A percentile compares a stretch with the other conserved stretches of the same genome.
Conservation (phyloP, 2,888 invertebrate genomes). For the Melieria crassipennis region DNA sequence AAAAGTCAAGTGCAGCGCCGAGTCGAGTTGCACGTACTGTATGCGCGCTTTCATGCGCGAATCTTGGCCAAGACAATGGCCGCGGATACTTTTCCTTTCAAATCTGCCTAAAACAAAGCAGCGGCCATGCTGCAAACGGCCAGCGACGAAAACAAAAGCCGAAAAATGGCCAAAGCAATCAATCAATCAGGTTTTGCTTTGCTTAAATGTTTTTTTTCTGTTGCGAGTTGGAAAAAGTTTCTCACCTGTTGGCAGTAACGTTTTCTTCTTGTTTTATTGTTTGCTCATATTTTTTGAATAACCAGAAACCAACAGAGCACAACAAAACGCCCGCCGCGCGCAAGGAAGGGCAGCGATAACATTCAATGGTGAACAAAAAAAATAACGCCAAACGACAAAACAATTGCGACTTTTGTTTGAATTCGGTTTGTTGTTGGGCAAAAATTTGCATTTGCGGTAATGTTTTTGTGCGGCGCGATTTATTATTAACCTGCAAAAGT, state of each 20-base stretch:
- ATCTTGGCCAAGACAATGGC: constrained; percentile 1
- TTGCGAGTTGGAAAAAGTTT: too few species aligned
- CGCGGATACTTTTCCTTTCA: constrained; percentile 14
- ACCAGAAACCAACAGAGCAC: background rate
- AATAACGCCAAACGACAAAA: background rate
- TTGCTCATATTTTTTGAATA: too few species aligned
- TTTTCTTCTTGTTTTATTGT: too few species aligned
- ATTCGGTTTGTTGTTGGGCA: background rate
- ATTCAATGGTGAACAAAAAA: background rate
- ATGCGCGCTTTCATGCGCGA: too few species aligned
- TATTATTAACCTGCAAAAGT: constrained; percentile 28
- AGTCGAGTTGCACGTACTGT: too few species aligned
- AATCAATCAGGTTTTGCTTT: constrained; percentile 26
- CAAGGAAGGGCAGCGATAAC: constrained; percentile 18
- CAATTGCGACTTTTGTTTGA: background rate
- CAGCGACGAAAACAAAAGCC: constrained; percentile 12
- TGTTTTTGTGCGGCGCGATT: constrained; percentile 17
- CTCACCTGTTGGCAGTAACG: too few species aligned
- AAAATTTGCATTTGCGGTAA: constrained; percentile 23
- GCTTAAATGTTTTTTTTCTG: too few species aligned
- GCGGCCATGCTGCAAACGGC: background rate
- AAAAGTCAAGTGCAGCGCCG: too few species aligned
- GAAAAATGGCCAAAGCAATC: constrained; percentile 25
- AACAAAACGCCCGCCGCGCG: constrained; percentile 18
- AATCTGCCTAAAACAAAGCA: background rate